Percentiles rank a stretch among this genome's conserved stretches.
phyloP scores from a whole-genome alignment of 2,888 invertebrate species.

The Anaspis maculata region DNA sequence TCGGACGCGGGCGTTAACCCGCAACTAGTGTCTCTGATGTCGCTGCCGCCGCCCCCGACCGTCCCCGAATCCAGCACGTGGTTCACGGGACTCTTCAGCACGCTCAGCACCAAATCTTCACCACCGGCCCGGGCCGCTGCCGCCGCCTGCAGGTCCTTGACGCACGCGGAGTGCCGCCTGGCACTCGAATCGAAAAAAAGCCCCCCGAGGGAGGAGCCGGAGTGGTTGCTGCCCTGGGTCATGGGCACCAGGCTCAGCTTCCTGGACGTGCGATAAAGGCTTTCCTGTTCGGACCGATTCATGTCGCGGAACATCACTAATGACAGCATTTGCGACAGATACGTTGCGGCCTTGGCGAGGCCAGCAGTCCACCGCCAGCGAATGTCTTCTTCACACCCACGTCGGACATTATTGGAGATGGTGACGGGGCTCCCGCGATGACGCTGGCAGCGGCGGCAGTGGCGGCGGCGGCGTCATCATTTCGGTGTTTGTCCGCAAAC shows the following conservation, averaged over 20 bases:
- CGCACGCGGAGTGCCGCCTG: constrained; percentile 16
- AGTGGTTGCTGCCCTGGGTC: constrained; percentile 20
- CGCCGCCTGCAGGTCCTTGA: constrained; percentile 5
- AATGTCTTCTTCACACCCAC: too few relatives aligned
- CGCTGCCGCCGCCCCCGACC: constrained; percentile 30
- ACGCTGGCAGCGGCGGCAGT: too few relatives aligned
- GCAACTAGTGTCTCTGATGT: constrained; percentile 35
- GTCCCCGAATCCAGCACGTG: constrained; percentile 27
- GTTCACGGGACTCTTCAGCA: constrained; percentile 51
- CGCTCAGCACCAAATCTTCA: constrained; percentile 52
- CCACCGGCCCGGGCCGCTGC: constrained; percentile 8
- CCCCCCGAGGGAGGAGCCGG: constrained; percentile 20
- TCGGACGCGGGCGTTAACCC: constrained; percentile 39
- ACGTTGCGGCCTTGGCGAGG: constrained; percentile 3
- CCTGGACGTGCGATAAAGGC: constrained; percentile 53
- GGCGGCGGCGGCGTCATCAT: neutral
- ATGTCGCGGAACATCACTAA: constrained; percentile 45
- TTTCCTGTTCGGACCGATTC: constrained; percentile 58
- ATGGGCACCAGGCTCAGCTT: constrained; percentile 46
- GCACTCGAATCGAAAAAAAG: too few relatives aligned
- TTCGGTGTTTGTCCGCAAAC: too few relatives aligned
- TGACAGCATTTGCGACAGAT: constrained; percentile 43
- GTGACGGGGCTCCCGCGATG: too few relatives aligned
- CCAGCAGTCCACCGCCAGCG: neutral
- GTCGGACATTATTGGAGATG: too few relatives aligned